phyloP scores from a whole-genome alignment of 2,113 vertebrate genomes.

The Motacilla alba region DNA sequence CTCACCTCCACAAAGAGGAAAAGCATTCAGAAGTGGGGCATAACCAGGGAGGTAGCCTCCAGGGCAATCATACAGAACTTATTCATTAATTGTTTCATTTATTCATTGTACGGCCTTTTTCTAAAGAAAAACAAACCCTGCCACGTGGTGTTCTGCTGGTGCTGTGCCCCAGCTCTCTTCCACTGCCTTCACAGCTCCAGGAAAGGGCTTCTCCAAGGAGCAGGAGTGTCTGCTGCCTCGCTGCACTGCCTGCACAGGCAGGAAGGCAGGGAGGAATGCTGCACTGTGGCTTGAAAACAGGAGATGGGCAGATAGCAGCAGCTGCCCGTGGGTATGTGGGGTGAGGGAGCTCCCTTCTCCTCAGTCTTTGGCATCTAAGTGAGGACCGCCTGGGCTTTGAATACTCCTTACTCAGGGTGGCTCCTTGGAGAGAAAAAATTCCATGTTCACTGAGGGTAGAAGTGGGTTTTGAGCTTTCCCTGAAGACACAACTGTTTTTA shows the following conservation, averaged over 20 bases:
- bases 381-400: not conserved
- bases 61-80: not conserved
- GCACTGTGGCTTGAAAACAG: not conserved
- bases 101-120: not conserved
- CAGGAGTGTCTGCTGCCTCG: rapidly evolving
- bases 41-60: not conserved
- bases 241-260: not conserved
- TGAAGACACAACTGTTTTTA: not conserved
- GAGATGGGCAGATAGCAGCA: not conserved
- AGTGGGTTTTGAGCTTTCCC: not conserved
- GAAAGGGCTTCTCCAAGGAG: not conserved
- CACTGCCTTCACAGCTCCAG: not conserved
- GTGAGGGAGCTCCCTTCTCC: not conserved
- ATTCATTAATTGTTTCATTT: not conserved
- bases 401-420: not conserved
- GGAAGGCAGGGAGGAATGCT: not conserved
- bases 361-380: not conserved
- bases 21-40: not conserved
- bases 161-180: not conserved
- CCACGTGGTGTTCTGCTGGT: rapidly evolving
- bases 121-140: not conserved
- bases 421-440: not conserved
- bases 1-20: not conserved
- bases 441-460: not conserved
- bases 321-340: rapidly evolving